Conservation (phyloP, 2,888 invertebrate species). For the Belgica antarctica region DNA sequence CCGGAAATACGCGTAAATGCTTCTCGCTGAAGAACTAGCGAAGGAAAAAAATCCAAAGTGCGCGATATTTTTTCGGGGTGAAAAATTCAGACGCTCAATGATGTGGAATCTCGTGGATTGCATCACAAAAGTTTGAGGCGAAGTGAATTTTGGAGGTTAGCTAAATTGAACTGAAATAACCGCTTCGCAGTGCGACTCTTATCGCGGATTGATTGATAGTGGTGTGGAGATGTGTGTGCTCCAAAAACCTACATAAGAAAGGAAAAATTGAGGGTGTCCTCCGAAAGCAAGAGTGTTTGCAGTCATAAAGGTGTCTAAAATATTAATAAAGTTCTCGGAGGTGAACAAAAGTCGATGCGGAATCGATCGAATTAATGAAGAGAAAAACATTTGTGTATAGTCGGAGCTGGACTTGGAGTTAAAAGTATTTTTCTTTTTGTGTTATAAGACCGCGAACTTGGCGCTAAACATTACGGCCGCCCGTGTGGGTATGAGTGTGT, state of each 20-base stretch:
- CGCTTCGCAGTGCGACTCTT: background rate
- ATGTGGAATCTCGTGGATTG: background rate
- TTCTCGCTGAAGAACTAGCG: background rate
- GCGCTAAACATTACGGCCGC: constrained; percentile 3
- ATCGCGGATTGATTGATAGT: constrained; percentile 38
- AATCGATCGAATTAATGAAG: background rate
- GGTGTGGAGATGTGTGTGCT: constrained; percentile 23
- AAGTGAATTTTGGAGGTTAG: constrained; percentile 30
- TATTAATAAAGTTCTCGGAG: too few relatives aligned
- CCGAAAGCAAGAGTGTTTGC: background rate
- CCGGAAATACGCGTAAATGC: constrained; percentile 27
- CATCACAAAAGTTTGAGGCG: background rate
- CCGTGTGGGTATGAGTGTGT: constrained; percentile 5
- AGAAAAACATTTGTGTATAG: background rate
- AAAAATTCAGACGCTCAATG: background rate
- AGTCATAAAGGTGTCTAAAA: constrained; percentile 1
- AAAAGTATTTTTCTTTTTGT: background rate
- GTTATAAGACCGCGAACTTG: constrained; percentile 31
- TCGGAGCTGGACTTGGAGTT: background rate
- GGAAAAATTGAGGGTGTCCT: background rate
- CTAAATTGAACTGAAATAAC: background rate
- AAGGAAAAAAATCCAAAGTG: constrained; percentile 20
- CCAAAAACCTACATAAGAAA: constrained; percentile 33
- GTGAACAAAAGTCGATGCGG: background rate
- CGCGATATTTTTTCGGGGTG: constrained; percentile 21